Base-by-base conservation (phyloP, 1,140 invertebrate genomes). In the Caerostris darwini region DNA sequence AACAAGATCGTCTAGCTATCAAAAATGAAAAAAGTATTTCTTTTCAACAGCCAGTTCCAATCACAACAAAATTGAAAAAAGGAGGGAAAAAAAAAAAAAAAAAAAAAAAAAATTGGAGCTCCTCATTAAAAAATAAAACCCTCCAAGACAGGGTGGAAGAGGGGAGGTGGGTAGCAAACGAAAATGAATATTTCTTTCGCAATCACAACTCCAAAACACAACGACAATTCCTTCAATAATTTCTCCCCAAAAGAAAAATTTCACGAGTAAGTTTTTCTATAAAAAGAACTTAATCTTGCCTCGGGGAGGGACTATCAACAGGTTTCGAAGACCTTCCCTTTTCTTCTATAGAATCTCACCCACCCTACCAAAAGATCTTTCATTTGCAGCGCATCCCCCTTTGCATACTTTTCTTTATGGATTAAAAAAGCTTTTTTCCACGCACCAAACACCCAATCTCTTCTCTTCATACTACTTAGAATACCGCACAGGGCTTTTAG, bases 401-500 rank as follows among this genome's bases (percentile, higher is more conserved):
- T 57, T 10, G 19, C 17, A 50, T 34, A 34, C 71, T 14, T 77
- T 50, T 17, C 59, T 50, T 7, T 64, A 34, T 59, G 58, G 58
- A 64, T 88, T 88, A 88, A 88, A 88, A 88, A 67, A 64, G 64
- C 50, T 90, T 69, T 69, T 56, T 14, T 67, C 54, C 67, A 56
- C 85, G 12, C 59, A 14, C 19, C 34, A 56, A 64, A 12, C 14
- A 58, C 71, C 34, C 71, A 19, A 57, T n/a, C 54, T 34, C 17
- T 50, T 8, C 90, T 34, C 54, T 64, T 59, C 85, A 34, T 12
- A 61, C 81, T 71, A 87, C 82, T 87, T 77, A 57, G 86, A 67
- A 71, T 87, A 93, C 92, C 92, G 53, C 92, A 87, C 59, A 64
- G 59, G 83, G 92, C 92, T 93, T 93, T 93, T 87, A 87, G 34